Evolutionary conservation across 1,140 invertebrate species (phyloP).

Genomic region (Drosophila bocqueti): DNA sequence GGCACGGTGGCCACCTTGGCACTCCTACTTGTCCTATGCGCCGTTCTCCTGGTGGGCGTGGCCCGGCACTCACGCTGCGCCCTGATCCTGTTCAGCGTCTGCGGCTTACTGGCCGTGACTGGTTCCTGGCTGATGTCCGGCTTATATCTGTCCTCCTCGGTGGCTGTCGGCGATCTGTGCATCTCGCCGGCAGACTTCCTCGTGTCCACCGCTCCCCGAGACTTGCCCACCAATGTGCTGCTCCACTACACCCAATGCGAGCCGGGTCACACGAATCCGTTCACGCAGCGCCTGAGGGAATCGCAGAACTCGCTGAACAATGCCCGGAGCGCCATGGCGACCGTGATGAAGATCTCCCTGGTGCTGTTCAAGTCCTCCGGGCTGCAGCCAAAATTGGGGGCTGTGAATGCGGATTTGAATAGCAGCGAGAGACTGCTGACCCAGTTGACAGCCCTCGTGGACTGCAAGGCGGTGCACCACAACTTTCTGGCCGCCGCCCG

Average conservation of each 20-base stretch:
- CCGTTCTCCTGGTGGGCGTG: conserved; percentile 92
- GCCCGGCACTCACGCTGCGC: conserved; percentile 91
- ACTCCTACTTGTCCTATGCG: conserved; percentile 91
- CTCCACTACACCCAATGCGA: conserved; percentile 94
- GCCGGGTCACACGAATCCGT: conserved; percentile 90
- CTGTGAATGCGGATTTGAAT: conserved; percentile 90
- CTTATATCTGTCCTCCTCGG: conserved; percentile 91
- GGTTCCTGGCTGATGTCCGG: conserved; percentile 95
- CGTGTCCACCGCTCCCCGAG: conserved; percentile 91
- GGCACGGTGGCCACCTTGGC: conserved; percentile 92
- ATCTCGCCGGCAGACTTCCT: conserved; percentile 92
- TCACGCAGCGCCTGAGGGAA: conserved; percentile 90
- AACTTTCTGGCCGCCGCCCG: conserved; percentile 92
- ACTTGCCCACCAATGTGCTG: conserved; percentile 88
- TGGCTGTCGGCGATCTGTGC: conserved; percentile 92
- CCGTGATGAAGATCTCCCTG: conserved; percentile 82
- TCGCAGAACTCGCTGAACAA: conserved; percentile 90
- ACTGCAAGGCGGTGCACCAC: conserved; percentile 92
- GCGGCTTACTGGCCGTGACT: conserved; percentile 95
- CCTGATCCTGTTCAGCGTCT: conserved; percentile 88
- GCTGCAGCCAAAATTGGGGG: conserved; percentile 89
- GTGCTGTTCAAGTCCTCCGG: conserved; percentile 85
- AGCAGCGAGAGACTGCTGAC: conserved; percentile 88
- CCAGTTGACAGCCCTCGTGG: conserved; percentile 89
- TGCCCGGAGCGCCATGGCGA: conserved; percentile 86